Conservation (phyloP, 2,888 invertebrate species). For the Aricia artaxerxes region DNA sequence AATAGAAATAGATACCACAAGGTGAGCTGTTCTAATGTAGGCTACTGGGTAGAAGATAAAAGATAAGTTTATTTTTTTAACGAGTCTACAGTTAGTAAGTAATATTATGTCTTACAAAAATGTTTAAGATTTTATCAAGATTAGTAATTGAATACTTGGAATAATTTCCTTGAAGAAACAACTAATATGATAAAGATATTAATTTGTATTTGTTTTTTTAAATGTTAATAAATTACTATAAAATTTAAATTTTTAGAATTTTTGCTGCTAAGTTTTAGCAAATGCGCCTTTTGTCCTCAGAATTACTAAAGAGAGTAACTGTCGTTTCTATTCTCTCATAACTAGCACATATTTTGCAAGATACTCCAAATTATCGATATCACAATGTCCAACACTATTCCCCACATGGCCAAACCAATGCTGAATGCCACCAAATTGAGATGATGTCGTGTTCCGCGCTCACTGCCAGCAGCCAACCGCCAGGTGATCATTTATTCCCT, state of each 20-base stretch:
- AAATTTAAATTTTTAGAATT: no score
- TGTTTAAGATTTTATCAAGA: background rate
- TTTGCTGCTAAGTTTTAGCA: no score
- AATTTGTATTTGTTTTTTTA: no score
- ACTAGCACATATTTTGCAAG: no score
- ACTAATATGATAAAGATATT: no score
- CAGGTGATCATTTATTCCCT: conserved; percentile 23
- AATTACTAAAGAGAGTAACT: no score
- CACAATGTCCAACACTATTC: conserved; percentile 23
- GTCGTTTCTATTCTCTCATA: no score
- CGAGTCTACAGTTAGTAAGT: background rate
- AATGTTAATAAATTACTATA: no score
- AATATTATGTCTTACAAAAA: background rate
- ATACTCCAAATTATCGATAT: background rate
- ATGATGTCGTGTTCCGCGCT: background rate
- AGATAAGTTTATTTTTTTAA: background rate
- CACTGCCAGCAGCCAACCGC: background rate
- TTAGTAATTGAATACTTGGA: background rate
- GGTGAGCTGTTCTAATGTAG: conserved; percentile 5
- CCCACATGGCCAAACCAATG: conserved; percentile 21
- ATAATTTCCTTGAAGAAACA: no score
- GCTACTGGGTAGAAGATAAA: background rate
- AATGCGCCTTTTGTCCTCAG: no score
- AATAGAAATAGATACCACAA: conserved; percentile 8
- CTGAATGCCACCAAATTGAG: conserved; percentile 28